Percentiles rank a stretch among this genome's conserved stretches.
Evolutionary conservation across 2,888 invertebrate species (phyloP).

Genomic region (Tetropium fuscum): DNA sequence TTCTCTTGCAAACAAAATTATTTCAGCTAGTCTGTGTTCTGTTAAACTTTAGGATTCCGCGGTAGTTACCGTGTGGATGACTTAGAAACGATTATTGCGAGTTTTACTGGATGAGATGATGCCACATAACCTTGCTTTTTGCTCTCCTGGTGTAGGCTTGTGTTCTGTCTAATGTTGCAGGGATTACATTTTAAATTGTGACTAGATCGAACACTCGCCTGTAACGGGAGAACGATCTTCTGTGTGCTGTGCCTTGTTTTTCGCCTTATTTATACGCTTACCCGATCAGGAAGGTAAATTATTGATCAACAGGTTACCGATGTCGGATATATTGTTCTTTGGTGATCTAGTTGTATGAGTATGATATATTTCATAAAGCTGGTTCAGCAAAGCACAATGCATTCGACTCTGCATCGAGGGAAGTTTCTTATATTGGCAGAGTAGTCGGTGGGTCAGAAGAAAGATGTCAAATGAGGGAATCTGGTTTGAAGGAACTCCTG

Average conservation of each 20-base stretch:
- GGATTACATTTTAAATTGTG: slow-evolving; percentile 55
- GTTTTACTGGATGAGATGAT: background rate
- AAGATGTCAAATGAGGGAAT: slow-evolving; percentile 53
- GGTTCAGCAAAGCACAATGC: slow-evolving; percentile 67
- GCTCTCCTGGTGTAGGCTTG: slow-evolving; percentile 58
- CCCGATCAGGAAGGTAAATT: background rate
- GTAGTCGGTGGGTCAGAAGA: background rate
- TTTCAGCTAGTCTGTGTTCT: slow-evolving; percentile 15
- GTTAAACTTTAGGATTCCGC: background rate
- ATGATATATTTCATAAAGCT: slow-evolving; percentile 65
- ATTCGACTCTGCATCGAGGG: slow-evolving; percentile 59
- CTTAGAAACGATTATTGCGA: slow-evolving; percentile 14
- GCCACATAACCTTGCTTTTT: slow-evolving; percentile 43
- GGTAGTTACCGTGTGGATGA: background rate
- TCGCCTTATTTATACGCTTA: slow-evolving; percentile 20
- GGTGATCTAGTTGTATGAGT: slow-evolving; percentile 68
- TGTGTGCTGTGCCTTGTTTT: slow-evolving; percentile 30
- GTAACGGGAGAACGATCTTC: slow-evolving; percentile 53
- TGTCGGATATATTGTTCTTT: slow-evolving; percentile 66
- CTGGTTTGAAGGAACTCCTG: slow-evolving; percentile 67
- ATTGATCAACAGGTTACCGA: slow-evolving; percentile 36
- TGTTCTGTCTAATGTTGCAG: slow-evolving; percentile 63
- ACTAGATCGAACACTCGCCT: slow-evolving; percentile 66
- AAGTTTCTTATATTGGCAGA: slow-evolving; percentile 31
- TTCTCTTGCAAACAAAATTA: slow-evolving; percentile 23